Evolutionary conservation across 2,797 vertebrate species (phyloP), one percentile per base, ranked within the genome.

Genomic region (Fistularia commersonii): DNA sequence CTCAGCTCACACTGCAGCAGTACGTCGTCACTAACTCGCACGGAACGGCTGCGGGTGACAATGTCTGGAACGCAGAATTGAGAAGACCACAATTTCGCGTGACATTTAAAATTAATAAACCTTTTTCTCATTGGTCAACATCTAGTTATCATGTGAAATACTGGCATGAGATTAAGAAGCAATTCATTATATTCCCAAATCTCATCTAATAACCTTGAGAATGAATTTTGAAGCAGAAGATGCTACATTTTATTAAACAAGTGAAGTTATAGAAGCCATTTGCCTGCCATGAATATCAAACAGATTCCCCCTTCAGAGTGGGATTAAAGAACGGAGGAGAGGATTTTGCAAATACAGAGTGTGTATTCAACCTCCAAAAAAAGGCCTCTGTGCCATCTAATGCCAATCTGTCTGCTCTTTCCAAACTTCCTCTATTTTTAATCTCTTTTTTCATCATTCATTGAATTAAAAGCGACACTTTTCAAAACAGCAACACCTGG

Each of bases 1-100:
- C 75, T 90, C 70, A 97, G 92, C 76, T 97, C 94, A 0, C 97
- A 99, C 76, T 94, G 94, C 72, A 99, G 83, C 53, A 99, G 91
- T 60, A 96, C 90, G 0, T 98, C 96, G 0, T 96, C 93, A 0
- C 94, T 93, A 12, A 85, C 90, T 61, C 92, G 88, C 68, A 98
- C 94, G 0, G 88, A 90, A 57, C 94, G 91, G 41, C 81, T 91
- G 72, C 90, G 93, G 81, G 79, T 66, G 0, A 31, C 38, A 5
- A 75, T 42, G 1, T 75, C 87, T 79, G 80, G 52, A 74, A 81
- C 6, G 53, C 34, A 32, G 38, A 48, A 1, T 9, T 31, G 11
- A 61, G 33, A 14, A 35, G 12, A 42, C 8, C 48, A 6, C 7
- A 6, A 41, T 23, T 41, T 45, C 11, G 47, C 23, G 23, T 23